These are phyloP conservation scores for Caenorhabditis sp. DNA, from an alignment of 2,888 invertebrate species.

Conservation along the genomic window DNA sequence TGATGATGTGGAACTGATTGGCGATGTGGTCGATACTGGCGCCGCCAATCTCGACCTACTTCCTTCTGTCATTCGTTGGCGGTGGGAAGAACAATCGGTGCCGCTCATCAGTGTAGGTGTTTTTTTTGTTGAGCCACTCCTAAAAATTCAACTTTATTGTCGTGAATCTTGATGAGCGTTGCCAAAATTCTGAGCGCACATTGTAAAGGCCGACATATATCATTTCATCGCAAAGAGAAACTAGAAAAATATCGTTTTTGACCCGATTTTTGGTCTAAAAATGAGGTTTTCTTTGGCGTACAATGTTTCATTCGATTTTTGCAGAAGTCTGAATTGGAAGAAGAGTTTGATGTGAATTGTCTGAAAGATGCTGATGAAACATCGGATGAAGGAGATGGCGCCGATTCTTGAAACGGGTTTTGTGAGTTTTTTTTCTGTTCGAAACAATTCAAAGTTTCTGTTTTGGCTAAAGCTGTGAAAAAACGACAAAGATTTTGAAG, in stretches of 20 bases:
- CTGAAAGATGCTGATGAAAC: not conserved
- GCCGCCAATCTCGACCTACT: not conserved
- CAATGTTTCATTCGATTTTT: not conserved
- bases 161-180: slow-evolving; percentile 7
- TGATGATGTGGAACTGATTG: not conserved
- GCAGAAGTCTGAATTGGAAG: not conserved
- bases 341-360: not conserved
- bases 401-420: not conserved
- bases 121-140: slow-evolving; percentile 4
- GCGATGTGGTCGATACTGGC: not conserved
- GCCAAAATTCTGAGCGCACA: slow-evolving; percentile 2
- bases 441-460: no score
- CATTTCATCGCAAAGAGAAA: no score
- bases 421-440: not conserved
- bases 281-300: not conserved
- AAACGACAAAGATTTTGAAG: no score
- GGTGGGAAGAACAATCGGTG: not conserved
- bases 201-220: slow-evolving; percentile 10
- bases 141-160: not conserved
- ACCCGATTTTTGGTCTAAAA: not conserved
- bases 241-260: no score
- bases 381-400: not conserved
- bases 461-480: no score
- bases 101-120: not conserved
- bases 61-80: not conserved